A percentile compares a stretch with the other conserved stretches of the same genome.
Conservation (phyloP, 2,113 vertebrate genomes). For the Mustelus asterias region DNA sequence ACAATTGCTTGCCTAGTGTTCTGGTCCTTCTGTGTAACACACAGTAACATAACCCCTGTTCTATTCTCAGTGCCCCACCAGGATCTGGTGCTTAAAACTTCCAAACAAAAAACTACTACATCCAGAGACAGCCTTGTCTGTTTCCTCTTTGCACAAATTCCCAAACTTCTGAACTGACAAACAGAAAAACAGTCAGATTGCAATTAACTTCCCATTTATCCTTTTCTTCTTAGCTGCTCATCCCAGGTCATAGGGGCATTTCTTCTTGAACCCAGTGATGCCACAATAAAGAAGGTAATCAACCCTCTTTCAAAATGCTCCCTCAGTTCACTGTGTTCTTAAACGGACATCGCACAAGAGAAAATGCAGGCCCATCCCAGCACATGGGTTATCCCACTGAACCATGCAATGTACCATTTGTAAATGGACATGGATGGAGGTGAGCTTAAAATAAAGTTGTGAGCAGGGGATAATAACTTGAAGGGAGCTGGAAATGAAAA, state of each 20-base stretch:
- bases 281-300: not conserved
- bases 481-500: not conserved
- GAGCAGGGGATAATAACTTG: not conserved
- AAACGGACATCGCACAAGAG: not conserved
- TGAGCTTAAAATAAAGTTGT: not conserved
- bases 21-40: not conserved
- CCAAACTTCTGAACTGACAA: not conserved
- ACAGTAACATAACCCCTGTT: not conserved
- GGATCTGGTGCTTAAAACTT: not conserved
- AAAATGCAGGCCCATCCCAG: not conserved
- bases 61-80: not conserved
- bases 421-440: not conserved
- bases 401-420: not conserved
- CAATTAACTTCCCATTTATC: not conserved
- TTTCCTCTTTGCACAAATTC: too few species aligned
- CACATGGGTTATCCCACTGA: not conserved
- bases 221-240: not conserved
- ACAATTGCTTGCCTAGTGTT: not conserved
- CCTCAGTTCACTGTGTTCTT: not conserved
- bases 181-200: not conserved
- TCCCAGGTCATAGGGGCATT: not conserved
- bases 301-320: not conserved
- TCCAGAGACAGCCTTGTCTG: too few species aligned
- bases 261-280: not conserved
- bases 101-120: too few species aligned